Evolutionary conservation across 2,797 vertebrate genomes (phyloP).

Genomic region (Florisuga fusca): DNA sequence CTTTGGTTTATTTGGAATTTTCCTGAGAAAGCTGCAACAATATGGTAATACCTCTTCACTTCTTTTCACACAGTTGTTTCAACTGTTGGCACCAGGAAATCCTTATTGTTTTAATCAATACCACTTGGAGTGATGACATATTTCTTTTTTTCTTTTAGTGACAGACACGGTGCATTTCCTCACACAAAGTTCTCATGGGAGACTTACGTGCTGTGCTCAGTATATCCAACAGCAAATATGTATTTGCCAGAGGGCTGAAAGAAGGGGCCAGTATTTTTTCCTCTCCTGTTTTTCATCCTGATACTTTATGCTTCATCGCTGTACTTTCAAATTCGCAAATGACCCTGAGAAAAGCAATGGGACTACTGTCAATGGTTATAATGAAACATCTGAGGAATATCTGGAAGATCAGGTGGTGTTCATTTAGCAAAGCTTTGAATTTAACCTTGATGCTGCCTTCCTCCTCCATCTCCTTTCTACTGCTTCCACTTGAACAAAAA

Average conservation of each 20-base stretch:
- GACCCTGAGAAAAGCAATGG: conserved; percentile 14
- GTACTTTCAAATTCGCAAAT: conserved; percentile 30
- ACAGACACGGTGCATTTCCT: conserved; percentile 87
- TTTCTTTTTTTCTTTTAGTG: conserved; percentile 60
- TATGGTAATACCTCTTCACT: conserved; percentile 68
- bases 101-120: conserved; percentile 79
- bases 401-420: neutral
- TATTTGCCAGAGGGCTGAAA: conserved; percentile 37
- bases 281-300: neutral
- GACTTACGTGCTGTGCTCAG: conserved; percentile 34
- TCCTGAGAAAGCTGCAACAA: conserved; percentile 71
- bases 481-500: neutral
- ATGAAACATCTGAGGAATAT: conserved; percentile 33
- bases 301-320: conserved; percentile 16
- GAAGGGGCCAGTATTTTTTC: neutral
- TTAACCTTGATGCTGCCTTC: conserved; percentile 8
- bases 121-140: conserved; percentile 71
- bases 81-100: conserved; percentile 82
- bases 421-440: conserved; percentile 1
- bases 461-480: neutral
- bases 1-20: conserved; percentile 73
- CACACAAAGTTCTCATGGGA: conserved; percentile 89
- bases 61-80: conserved; percentile 82
- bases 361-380: neutral
- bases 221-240: conserved; percentile 29